These are phyloP conservation scores for Heliconius ismenius DNA, from an alignment of 2,888 invertebrate species.

Conservation along the genomic window DNA sequence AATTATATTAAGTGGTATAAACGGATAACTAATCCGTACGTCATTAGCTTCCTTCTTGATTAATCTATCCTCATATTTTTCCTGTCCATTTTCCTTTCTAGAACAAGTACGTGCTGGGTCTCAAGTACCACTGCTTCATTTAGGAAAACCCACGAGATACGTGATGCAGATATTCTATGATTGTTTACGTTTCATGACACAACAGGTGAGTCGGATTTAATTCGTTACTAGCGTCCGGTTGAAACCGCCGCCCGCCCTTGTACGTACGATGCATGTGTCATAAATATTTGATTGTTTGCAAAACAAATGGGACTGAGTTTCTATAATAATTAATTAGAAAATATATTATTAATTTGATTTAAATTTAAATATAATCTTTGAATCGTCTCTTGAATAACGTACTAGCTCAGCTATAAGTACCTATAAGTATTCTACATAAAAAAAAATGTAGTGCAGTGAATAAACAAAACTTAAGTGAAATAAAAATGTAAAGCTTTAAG, in stretches of 20 bases:
- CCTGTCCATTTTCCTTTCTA: slow-evolving; percentile 5
- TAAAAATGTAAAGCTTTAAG: no score
- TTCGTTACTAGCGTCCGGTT: slow-evolving; percentile 7
- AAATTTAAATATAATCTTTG: no score
- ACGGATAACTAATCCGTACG: neutral
- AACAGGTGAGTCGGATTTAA: slow-evolving; percentile 9
- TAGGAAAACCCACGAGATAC: slow-evolving; percentile 27
- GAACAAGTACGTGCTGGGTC: slow-evolving; percentile 1
- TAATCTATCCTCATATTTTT: neutral
- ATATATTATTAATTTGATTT: neutral
- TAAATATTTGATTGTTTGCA: neutral
- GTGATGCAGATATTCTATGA: slow-evolving; percentile 7
- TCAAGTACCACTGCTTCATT: neutral
- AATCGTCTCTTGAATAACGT: neutral
- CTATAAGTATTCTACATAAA: no score
- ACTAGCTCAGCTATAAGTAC: neutral
- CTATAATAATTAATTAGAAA: neutral
- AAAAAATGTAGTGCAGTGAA: no score
- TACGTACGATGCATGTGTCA: neutral
- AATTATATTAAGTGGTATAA: neutral
- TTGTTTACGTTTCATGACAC: slow-evolving; percentile 15
- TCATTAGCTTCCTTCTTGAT: neutral
- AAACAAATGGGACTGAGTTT: neutral
- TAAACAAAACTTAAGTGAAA: no score
- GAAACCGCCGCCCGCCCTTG: neutral